These are phyloP conservation scores for Struthidea cinerea DNA, from an alignment of 2,113 vertebrate genomes.

Conservation along the genomic window DNA sequence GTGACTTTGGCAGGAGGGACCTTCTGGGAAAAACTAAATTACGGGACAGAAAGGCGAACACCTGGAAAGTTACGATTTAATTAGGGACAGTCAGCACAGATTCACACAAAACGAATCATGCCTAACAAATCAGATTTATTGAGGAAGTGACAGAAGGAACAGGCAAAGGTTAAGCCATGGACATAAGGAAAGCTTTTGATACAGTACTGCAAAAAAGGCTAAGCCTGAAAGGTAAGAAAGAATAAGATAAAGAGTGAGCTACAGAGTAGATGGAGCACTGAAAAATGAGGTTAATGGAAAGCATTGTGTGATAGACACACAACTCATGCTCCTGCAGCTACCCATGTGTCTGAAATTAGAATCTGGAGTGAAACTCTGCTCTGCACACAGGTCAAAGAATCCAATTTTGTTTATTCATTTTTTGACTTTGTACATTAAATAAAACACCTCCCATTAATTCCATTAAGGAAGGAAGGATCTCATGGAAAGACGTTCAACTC, in stretches of 20 bases:
- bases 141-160: constrained; percentile 62
- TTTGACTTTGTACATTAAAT: neutral
- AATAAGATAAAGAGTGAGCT: neutral
- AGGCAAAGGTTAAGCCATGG: constrained; percentile 41
- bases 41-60: constrained; percentile 38
- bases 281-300: neutral
- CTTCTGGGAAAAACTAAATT: constrained; percentile 32
- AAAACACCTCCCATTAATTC: neutral
- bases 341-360: neutral
- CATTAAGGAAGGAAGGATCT: neutral
- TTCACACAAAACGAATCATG: constrained; percentile 50
- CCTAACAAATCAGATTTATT: constrained; percentile 69
- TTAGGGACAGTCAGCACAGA: constrained; percentile 55
- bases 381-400: neutral
- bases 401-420: neutral
- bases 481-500: neutral
- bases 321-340: neutral
- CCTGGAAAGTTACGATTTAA: constrained; percentile 63
- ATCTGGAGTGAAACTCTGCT: neutral
- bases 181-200: constrained; percentile 63
- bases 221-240: neutral
- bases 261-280: neutral
- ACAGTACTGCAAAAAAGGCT: constrained; percentile 10
- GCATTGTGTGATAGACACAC: neutral
- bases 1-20: neutral